Percentiles rank a stretch among this genome's conserved stretches.
phyloP scores from a whole-genome alignment of 2,113 vertebrate genomes.

The Podocnemis expansa region DNA sequence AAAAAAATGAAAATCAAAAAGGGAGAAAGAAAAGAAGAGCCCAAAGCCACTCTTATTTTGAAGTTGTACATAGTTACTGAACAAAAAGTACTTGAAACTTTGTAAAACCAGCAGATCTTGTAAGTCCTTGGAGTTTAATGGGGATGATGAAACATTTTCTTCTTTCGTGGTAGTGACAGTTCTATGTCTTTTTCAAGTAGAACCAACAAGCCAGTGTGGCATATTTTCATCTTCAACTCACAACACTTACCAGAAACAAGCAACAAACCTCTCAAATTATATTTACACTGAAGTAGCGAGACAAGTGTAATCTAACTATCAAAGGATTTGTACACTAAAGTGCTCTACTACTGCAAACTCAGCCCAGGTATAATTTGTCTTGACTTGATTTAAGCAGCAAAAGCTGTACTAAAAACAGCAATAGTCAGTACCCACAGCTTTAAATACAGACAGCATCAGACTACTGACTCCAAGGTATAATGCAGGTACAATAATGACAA shows the following conservation, averaged over 20 bases:
- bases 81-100: conserved; percentile 53
- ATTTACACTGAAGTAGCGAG: conserved; percentile 43
- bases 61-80: conserved; percentile 9
- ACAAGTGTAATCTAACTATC: conserved; percentile 57
- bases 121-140: conserved; percentile 51
- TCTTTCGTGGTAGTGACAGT: conserved; percentile 27
- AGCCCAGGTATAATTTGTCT: conserved; percentile 25
- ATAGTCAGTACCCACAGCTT: background rate
- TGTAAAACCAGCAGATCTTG: conserved; percentile 39
- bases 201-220: conserved; percentile 27
- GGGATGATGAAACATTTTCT: conserved; percentile 55
- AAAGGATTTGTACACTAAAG: conserved; percentile 30
- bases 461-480: background rate
- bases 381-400: conserved; percentile 41
- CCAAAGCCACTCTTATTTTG: background rate
- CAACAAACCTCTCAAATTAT: conserved; percentile 48
- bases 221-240: conserved; percentile 69
- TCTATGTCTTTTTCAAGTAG: conserved; percentile 38
- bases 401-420: background rate
- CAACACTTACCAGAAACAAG: conserved; percentile 59
- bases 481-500: background rate
- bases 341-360: conserved; percentile 21
- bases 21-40: background rate
- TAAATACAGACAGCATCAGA: background rate
- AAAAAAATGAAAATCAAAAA: background rate